Percentiles rank a stretch among this genome's conserved stretches.
phyloP scores from a whole-genome alignment of 2,113 vertebrate species.

The Gambusia affinis region DNA sequence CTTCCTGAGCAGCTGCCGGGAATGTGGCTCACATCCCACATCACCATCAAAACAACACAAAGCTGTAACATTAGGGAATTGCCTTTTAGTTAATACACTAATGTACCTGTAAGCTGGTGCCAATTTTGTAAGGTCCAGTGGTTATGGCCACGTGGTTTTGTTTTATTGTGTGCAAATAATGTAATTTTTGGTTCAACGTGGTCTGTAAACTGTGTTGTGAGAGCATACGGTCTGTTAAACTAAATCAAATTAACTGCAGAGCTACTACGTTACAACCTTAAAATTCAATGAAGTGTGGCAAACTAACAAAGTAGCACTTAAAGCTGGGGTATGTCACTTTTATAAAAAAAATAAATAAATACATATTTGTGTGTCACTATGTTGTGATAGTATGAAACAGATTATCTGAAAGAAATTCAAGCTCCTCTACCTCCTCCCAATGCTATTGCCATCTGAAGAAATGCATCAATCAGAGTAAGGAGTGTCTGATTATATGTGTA shows the following conservation, averaged over 20 bases:
- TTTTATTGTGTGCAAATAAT: slow-evolving; percentile 16
- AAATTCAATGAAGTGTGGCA: neutral
- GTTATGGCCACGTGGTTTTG: slow-evolving; percentile 13
- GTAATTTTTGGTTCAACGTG: neutral
- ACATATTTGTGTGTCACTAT: too few relatives aligned
- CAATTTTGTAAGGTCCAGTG: slow-evolving; percentile 55
- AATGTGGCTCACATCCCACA: slow-evolving; percentile 29
- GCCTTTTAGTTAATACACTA: slow-evolving; percentile 65
- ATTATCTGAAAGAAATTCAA: too few relatives aligned
- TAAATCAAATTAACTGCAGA: neutral
- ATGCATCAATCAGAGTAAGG: too few relatives aligned
- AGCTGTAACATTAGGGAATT: slow-evolving; percentile 59
- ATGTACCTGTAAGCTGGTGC: slow-evolving; percentile 67
- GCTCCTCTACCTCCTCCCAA: too few relatives aligned
- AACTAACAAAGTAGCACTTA: too few relatives aligned
- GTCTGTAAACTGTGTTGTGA: slow-evolving; percentile 19
- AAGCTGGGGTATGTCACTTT: too few relatives aligned
- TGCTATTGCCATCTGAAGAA: too few relatives aligned
- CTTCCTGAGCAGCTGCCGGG: slow-evolving; percentile 11
- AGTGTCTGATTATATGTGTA: too few relatives aligned
- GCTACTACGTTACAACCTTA: neutral
- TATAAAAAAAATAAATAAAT: too few relatives aligned
- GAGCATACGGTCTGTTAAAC: neutral
- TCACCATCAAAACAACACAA: neutral
- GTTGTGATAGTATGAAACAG: too few relatives aligned